Conservation (phyloP, 2,113 vertebrate species). For the Ascaphus truei region DNA sequence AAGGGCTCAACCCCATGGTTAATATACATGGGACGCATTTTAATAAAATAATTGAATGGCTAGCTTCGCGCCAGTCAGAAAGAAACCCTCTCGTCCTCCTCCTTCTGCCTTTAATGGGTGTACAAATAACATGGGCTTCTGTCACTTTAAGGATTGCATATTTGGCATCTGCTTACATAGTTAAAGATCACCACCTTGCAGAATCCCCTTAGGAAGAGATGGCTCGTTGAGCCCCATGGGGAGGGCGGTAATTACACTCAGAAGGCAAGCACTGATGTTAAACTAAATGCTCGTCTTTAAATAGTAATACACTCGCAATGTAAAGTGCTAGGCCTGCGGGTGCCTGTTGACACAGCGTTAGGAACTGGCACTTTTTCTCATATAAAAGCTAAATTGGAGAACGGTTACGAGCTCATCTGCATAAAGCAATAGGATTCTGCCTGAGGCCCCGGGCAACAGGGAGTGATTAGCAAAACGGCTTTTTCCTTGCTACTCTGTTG, state of each 20-base stretch:
- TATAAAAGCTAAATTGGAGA: conserved; percentile 80
- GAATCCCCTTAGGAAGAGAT: conserved; percentile 57
- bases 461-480: conserved; percentile 73
- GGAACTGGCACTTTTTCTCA: conserved; percentile 61
- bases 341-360: conserved; percentile 83
- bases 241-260: conserved; percentile 82
- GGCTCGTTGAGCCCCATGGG: conserved; percentile 70
- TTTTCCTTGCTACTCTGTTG: conserved; percentile 55
- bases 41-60: neutral
- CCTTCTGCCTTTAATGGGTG: conserved; percentile 1
- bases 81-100: neutral
- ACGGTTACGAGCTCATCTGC: conserved; percentile 89
- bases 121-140: conserved; percentile 40
- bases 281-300: conserved; percentile 82
- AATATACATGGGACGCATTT: neutral
- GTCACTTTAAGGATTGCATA: conserved; percentile 52
- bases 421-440: conserved; percentile 83
- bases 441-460: conserved; percentile 74
- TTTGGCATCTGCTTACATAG: conserved; percentile 69
- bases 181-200: conserved; percentile 67
- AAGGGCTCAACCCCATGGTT: too few species aligned
- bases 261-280: conserved; percentile 65
- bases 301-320: conserved; percentile 70
- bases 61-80: conserved; percentile 27
- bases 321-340: conserved; percentile 77